phyloP scores from a whole-genome alignment of 2,888 invertebrate genomes.

The Drosophila histrio region DNA sequence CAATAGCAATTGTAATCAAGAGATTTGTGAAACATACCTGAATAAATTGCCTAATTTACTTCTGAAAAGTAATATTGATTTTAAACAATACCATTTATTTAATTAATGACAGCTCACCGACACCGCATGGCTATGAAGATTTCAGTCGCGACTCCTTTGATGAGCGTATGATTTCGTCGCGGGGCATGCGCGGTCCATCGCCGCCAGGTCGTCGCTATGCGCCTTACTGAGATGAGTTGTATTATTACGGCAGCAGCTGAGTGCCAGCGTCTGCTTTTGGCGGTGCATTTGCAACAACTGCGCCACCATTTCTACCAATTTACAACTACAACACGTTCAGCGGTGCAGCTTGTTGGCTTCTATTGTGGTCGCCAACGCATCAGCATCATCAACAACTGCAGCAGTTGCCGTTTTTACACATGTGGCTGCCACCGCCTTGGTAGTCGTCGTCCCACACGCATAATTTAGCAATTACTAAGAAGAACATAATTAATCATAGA shows the following conservation, averaged over 20 bases:
- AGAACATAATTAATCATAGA: conserved; percentile 30
- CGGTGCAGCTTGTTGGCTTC: conserved; percentile 46
- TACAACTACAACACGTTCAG: conserved; percentile 28
- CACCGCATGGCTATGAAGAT: conserved; percentile 90
- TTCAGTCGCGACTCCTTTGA: conserved; percentile 95
- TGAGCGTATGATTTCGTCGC: conserved; percentile 87
- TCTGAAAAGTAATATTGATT: no score
- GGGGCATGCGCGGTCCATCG: conserved; percentile 90
- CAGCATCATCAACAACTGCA: conserved; percentile 29
- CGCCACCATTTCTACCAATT: conserved; percentile 33
- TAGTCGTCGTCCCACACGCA: conserved; percentile 21
- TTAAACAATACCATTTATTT: background rate
- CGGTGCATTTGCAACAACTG: conserved; percentile 42
- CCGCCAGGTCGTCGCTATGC: conserved; percentile 94
- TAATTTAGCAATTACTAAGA: conserved; percentile 27
- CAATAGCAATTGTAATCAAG: no score
- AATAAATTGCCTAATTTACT: no score
- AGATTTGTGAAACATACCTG: no score
- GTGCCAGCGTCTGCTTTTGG: conserved; percentile 42
- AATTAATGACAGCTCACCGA: conserved; percentile 60
- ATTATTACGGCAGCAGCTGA: conserved; percentile 73
- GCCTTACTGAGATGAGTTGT: conserved; percentile 88
- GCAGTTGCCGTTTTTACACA: conserved; percentile 48
- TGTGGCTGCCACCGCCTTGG: conserved; percentile 57
- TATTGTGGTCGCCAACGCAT: conserved; percentile 54